Conservation (phyloP, 2,888 invertebrate species). For the Ennomos fuscantarius region DNA sequence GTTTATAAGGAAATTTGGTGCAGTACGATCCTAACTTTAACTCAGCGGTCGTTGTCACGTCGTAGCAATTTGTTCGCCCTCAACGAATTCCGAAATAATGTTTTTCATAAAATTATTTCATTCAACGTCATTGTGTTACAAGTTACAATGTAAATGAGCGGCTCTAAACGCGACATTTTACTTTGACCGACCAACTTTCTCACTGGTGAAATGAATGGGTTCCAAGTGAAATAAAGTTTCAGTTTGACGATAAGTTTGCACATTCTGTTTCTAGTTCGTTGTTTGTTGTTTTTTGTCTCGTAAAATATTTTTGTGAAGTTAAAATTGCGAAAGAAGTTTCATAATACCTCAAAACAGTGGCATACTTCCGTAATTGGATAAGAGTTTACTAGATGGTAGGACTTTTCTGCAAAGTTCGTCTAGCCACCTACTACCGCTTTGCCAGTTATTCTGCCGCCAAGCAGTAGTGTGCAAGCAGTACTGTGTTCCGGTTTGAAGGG, state of each 20-base stretch:
- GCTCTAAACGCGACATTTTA: constrained; percentile 38
- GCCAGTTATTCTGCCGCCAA: too few species aligned
- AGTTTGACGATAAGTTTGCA: constrained; percentile 15
- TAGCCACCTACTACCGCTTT: too few species aligned
- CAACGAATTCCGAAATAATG: constrained; percentile 69
- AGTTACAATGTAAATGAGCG: constrained; percentile 56
- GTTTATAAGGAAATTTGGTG: constrained; percentile 44
- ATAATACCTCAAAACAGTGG: neutral
- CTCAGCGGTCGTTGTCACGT: constrained; percentile 72
- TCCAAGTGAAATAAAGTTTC: constrained; percentile 27
- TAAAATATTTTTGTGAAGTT: neutral
- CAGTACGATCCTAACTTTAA: constrained; percentile 65
- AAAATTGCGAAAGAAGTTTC: neutral
- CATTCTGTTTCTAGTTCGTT: constrained; percentile 12
- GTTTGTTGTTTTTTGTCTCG: constrained; percentile 5
- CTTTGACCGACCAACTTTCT: constrained; percentile 28
- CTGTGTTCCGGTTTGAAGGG: too few species aligned
- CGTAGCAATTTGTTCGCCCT: constrained; percentile 68
- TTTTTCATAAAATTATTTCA: constrained; percentile 71
- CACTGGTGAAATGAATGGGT: constrained; percentile 19
- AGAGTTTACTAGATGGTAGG: too few species aligned
- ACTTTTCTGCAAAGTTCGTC: too few species aligned
- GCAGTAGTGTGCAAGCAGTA: too few species aligned
- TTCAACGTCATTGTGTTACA: constrained; percentile 57
- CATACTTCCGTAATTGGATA: too few species aligned